Evolutionary conservation across 2,888 invertebrate genomes (phyloP), one percentile per base, ranked within the genome.

Genomic region (Lottia gigantea): DNA sequence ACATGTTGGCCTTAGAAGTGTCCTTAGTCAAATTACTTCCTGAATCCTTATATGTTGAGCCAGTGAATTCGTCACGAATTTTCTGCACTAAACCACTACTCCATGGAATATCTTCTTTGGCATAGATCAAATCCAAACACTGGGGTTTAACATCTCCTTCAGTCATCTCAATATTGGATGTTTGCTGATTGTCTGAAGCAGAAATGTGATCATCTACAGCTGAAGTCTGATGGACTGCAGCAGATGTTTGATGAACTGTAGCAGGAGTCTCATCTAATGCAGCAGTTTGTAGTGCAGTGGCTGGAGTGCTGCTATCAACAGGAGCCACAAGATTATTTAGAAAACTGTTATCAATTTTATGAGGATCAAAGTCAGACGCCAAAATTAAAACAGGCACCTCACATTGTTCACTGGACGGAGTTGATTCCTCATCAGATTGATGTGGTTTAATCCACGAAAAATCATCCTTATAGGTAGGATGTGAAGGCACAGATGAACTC

Each of bases 61-160:
- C 61, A n/a, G 25, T 14, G 45, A 77, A 69, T 80, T 92, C 92
- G 81, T 92, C 92, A 61, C 79, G 81, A 49, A 85, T 84, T 61
- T 85, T 81, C 83, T 92, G 92, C 25, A 94, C 93, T 0, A 92
- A 93, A 3, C 94, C 93, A 0, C 92, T 91, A 86, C 91, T 91
- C 91, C 92, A 92, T 47, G 92, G 92, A 79, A 92, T 91, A 73
- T 92, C 92, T 80, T 92, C 91, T 76, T 90, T 91, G 76, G 91
- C 90, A 79, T 91, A 92, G 68, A 81, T 82, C 65, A 77, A 74
- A n/a, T 68, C 31, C 12, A 77, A 40, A 40, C 11, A 1, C 40
- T 40, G 40, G 40, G 7, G 40, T 40, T 40, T 40, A 8, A 11
- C 40, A 8, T 40, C 40, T 8, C 40, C 40, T 40, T 71, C 68